phyloP scores from a whole-genome alignment of 2,888 invertebrate species.

The Pristionchus exspectatus region DNA sequence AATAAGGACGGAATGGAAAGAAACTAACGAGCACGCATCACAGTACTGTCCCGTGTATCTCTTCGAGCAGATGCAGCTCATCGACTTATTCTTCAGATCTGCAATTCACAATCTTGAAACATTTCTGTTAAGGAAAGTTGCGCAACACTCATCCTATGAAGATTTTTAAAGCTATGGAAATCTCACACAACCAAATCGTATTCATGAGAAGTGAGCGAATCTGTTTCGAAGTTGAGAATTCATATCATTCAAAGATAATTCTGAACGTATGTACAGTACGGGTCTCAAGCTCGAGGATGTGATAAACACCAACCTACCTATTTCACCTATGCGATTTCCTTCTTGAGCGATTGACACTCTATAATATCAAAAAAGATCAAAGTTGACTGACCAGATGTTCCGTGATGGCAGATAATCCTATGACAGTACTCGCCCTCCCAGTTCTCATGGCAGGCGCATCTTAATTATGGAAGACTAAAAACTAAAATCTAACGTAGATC shows the following conservation, averaged over 20 bases:
- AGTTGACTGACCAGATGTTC: conserved; percentile 64
- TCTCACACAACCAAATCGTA: no score
- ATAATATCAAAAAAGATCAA: no score
- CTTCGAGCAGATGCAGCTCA: conserved; percentile 71
- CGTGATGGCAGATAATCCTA: conserved; percentile 73
- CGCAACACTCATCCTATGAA: no score
- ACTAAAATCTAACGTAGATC: no score
- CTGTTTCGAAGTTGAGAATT: no score
- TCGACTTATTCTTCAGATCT: conserved; percentile 66
- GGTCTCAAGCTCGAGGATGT: not conserved
- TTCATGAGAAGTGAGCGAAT: no score
- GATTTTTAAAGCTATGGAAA: no score
- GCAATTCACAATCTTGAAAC: conserved; percentile 44
- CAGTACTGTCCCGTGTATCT: conserved; percentile 72
- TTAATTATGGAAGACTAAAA: conserved; percentile 11
- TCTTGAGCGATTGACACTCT: not conserved
- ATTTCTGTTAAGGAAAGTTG: no score
- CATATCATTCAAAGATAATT: no score
- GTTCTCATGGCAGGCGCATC: conserved; percentile 71
- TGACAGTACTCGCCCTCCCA: conserved; percentile 76
- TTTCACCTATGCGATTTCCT: not conserved
- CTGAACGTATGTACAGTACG: no score
- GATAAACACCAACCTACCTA: not conserved
- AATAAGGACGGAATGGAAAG: not conserved
- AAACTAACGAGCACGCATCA: conserved; percentile 56